Conservation (phyloP, 1,140 invertebrate species). For the Euschistus heros region DNA sequence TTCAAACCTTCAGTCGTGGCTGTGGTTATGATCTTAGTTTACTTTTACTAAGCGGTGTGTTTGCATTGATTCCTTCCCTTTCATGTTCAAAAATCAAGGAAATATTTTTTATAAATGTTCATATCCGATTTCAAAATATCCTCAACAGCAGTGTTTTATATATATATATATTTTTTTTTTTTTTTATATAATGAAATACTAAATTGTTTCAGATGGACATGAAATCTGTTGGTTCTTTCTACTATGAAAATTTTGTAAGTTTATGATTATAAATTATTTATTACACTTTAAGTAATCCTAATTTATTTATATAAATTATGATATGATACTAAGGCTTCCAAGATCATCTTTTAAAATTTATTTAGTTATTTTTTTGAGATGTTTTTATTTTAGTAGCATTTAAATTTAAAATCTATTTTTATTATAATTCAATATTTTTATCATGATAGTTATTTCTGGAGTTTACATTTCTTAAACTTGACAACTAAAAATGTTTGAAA, state of each 20-base stretch:
- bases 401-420: too few species aligned
- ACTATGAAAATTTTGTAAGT: constrained; percentile 91
- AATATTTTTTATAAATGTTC: background rate
- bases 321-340: too few species aligned
- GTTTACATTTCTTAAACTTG: too few species aligned
- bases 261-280: background rate
- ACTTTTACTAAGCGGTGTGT: background rate
- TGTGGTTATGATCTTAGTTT: constrained; percentile 21
- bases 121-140: background rate
- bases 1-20: constrained; percentile 21
- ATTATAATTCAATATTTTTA: too few species aligned
- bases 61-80: background rate
- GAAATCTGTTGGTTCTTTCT: constrained; percentile 85
- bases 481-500: too few species aligned
- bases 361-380: too few species aligned
- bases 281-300: too few species aligned
- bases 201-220: constrained; percentile 69
- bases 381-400: too few species aligned
- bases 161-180: background rate
- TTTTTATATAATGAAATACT: constrained; percentile 2
- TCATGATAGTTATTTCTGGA: too few species aligned
- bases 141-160: background rate
- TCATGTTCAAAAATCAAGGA: background rate
- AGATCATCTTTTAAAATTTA: too few species aligned
- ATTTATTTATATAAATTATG: too few species aligned